Base-by-base conservation (phyloP, 2,888 invertebrate species). In the Eupithecia subumbrata region DNA sequence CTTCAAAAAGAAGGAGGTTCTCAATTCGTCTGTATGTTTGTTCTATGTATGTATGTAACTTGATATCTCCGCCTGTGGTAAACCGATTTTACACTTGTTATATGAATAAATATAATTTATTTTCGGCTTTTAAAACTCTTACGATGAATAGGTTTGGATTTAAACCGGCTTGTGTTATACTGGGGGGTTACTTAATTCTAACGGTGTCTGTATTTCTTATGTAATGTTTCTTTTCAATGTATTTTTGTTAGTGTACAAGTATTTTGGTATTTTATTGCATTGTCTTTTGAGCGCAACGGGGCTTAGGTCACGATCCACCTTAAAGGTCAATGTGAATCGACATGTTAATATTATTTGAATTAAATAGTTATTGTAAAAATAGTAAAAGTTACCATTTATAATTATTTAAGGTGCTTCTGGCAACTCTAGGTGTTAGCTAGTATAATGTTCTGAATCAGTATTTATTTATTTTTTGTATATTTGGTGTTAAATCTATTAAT, bases 391-490 rank as follows among this genome's bases (percentile, higher is more conserved):
- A 86, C 84, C 85, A 84, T 80, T 78, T 79, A 18, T 76, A 72
- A 76, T 76, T 75, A 74, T 69, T 75, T 73, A 84, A 86, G 83
- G 83, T 85, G 84, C 83, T 84, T 81, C 79, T 71, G 72, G 71
- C 80, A 78, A 78, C 79, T 73, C 72, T 82, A 79, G 72, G 69
- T 67, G 63, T 70, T 67, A 37, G 8, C 37, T 66, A 67, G n/a
- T 40, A 67, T 22, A 73, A 56, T 75, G 52, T 71, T 37, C 48
- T 40, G 56, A 66, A 79, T 74, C 75, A 80, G 79, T 79, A 81
- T 79, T 81, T 79, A 75, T 77, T 79, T 79, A 75, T 74, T 73
- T 60, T 75, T 74, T 76, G 74, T 76, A 70, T 74, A 67, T 71
- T 72, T 72, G 74, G 75, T 85, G 79, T 81, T 82, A 84, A 73